phyloP scores from a whole-genome alignment of 2,797 vertebrate species.

The Dryobates pubescens region DNA sequence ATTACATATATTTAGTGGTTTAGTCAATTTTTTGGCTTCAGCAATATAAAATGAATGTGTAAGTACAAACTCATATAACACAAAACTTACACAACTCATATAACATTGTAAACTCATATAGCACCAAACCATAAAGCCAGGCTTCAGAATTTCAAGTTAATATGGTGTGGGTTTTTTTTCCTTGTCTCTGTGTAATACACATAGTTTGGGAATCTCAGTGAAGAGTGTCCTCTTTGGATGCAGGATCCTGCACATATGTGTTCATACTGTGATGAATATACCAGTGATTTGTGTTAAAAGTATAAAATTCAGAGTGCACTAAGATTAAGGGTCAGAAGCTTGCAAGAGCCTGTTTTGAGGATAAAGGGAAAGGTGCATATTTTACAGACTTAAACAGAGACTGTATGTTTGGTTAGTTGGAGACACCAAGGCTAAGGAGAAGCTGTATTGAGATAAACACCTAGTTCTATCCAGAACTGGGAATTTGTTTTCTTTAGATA shows the following conservation, averaged over 20 bases:
- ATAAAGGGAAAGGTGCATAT: too few relatives aligned
- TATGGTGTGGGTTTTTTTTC: fast-evolving
- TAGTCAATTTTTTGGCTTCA: not conserved
- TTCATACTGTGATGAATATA: not conserved
- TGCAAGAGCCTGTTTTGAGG: too few relatives aligned
- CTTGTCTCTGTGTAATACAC: not conserved
- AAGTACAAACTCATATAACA: not conserved
- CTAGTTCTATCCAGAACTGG: too few relatives aligned
- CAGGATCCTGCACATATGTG: not conserved
- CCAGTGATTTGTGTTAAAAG: too few relatives aligned
- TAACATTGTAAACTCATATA: not conserved
- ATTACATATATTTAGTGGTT: not conserved
- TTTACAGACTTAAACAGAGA: too few relatives aligned
- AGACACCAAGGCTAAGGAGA: too few relatives aligned
- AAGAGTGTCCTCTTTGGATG: not conserved
- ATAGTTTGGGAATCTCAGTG: not conserved
- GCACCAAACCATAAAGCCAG: not conserved
- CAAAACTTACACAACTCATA: too few relatives aligned
- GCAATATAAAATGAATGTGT: not conserved
- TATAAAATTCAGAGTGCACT: too few relatives aligned
- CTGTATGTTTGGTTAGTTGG: too few relatives aligned
- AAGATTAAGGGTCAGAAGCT: too few relatives aligned
- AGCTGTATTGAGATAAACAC: too few relatives aligned
- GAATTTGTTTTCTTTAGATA: too few relatives aligned
- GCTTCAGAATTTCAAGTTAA: not conserved